Evolutionary conservation across 2,113 vertebrate genomes (phyloP), one percentile per base, ranked within the genome.

Genomic region (Rhea pennata): DNA sequence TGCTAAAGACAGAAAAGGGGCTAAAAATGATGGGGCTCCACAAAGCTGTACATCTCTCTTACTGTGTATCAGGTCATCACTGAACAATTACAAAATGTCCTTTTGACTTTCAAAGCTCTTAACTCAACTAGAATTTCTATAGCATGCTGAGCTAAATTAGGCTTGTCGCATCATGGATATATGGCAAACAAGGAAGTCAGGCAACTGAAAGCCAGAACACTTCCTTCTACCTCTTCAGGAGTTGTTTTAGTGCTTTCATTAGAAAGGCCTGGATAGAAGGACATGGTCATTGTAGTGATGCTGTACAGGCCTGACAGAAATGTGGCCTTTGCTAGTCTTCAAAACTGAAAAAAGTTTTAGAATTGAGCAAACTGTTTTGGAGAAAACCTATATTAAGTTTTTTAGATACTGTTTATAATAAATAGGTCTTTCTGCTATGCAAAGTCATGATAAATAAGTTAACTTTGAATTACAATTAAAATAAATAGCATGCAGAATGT

Each of bases 281-380:
- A 26, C n/a, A 51, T 6, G 14, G n/a, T 79, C 10, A 12, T 17
- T 65, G 12, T n/a, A n/a, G 21, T 14, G 8, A 9, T 2, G 3
- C 13, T 15, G 2, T 46, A 10, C 50, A 67, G 5, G 69, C 14
- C 10, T 75, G 27, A 42, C 7, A 48, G 22, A 42, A 74, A 19
- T 0, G 2, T 50, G 15, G 3, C 14, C 17, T 58, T 74, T 76
- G 26, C 19, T 69, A 11, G 3, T 19, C 5, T 59, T 67, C 23
- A 50, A 77, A 31, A 51, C 5, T 36, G 8, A 24, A 20, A 20
- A 66, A 67, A 33, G 29, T 8, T 17, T 50, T 0, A 76, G 6
- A 6, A 9, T 2, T 40, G n/a, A 65, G 8, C 9, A 54, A 13
- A 40, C 6, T 89, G 15, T 24, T 75, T 29, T 24, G 26, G 51